A percentile compares a stretch with the other conserved stretches of the same genome.
Conservation (phyloP, 2,888 invertebrate species). For the Trypoxylon attenuatum region DNA sequence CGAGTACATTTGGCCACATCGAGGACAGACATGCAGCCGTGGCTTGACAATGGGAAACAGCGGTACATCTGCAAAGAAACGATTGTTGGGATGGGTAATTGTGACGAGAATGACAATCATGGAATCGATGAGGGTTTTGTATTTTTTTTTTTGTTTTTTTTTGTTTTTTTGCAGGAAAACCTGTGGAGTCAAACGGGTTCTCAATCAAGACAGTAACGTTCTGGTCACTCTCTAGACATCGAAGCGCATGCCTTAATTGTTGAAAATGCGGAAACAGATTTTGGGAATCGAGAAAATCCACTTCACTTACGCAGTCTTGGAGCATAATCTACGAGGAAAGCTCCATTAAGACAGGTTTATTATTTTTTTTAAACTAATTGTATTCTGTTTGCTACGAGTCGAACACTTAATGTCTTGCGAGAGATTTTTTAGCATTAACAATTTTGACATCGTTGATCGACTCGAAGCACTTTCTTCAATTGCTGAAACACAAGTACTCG, state of each 20-base stretch:
- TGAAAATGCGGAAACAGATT: conserved; percentile 14
- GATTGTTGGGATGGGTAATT: conserved; percentile 17
- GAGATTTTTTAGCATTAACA: neutral
- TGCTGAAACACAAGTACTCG: conserved; percentile 23
- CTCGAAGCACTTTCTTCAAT: conserved; percentile 32
- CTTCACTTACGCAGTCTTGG: no score
- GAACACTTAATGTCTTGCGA: no score
- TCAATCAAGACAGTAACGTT: no score
- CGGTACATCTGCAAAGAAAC: conserved; percentile 67
- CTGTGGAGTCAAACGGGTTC: neutral
- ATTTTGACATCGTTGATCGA: neutral
- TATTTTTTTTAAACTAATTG: no score
- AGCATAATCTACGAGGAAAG: no score
- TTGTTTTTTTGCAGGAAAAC: no score
- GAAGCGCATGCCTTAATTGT: conserved; percentile 65
- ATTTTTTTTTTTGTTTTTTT: no score
- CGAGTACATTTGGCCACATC: conserved; percentile 74
- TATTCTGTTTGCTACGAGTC: no score
- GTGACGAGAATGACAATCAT: no score
- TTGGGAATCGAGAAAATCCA: conserved; percentile 12
- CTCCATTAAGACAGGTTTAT: no score
- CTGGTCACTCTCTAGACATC: conserved; percentile 56
- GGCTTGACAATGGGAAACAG: conserved; percentile 73
- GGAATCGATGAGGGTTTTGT: no score
- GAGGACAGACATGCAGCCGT: conserved; percentile 70